These are phyloP conservation scores for Austrofundulus limnaeus DNA, from an alignment of 2,113 vertebrate species.

Conservation along the genomic window DNA sequence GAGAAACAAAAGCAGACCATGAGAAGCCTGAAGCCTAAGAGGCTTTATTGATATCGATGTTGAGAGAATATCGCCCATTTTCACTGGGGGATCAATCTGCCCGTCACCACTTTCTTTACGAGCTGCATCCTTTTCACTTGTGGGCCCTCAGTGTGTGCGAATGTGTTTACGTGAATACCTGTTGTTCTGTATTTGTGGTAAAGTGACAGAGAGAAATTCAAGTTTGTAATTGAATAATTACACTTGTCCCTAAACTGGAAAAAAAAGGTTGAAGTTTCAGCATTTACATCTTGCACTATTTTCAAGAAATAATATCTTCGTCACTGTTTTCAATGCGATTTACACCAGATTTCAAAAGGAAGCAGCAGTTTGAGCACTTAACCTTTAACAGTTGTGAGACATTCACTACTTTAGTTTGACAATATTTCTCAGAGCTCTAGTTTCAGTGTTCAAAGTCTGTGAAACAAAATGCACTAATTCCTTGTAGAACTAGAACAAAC, in stretches of 20 bases:
- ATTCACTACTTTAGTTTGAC: too few species aligned
- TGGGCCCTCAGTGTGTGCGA: slow-evolving; percentile 34
- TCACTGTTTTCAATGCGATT: too few species aligned
- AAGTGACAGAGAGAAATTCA: slow-evolving; percentile 3
- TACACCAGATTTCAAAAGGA: too few species aligned
- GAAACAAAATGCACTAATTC: too few species aligned
- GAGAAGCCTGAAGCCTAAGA: slow-evolving; percentile 78
- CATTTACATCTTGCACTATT: not conserved
- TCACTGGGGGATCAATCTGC: slow-evolving; percentile 81
- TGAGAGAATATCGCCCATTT: slow-evolving; percentile 81
- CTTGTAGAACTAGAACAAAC: too few species aligned
- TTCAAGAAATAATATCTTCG: too few species aligned
- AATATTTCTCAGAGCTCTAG: too few species aligned
- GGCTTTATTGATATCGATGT: slow-evolving; percentile 84
- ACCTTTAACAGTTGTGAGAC: too few species aligned
- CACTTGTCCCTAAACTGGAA: not conserved
- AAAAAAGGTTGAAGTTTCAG: slow-evolving; percentile 15
- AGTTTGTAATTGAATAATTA: not conserved
- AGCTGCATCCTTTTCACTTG: slow-evolving; percentile 58
- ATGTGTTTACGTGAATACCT: slow-evolving; percentile 12
- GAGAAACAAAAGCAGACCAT: slow-evolving; percentile 82
- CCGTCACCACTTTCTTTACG: slow-evolving; percentile 75
- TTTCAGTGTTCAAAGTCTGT: too few species aligned
- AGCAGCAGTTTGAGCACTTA: too few species aligned
- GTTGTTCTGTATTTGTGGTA: slow-evolving; percentile 14